Base-by-base conservation (phyloP, 2,113 vertebrate genomes). In the Gambusia affinis region DNA sequence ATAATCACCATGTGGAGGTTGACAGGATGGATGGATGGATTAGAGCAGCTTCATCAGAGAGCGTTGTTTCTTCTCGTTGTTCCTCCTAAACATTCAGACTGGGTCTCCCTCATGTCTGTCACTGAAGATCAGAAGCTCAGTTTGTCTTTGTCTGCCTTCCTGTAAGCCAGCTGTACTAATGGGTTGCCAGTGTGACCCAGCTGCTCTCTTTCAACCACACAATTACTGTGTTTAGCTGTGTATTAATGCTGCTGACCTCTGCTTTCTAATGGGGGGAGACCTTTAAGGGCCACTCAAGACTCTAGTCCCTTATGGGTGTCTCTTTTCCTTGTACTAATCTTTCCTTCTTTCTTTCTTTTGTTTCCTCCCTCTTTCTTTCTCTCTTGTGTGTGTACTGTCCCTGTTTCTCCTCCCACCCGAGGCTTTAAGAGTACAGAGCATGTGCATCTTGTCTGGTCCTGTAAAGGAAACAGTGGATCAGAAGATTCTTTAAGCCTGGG, bases 161-260 rank as follows among this genome's bases (percentile, higher is more conserved):
- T 91, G 87, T 84, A 82, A 88, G 79, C 57, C 63, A 35, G 60
- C n/a, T 4, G 3, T 82, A 85, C 90, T 93, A 92, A 89, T 80
- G 85, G 85, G 67, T 77, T 82, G 81, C 70, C 81, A 64, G 78
- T 76, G 86, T 86, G 86, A 89, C 87, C 82, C 70, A 35, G 64
- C 67, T 12, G 10, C 31, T 30, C 74, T 82, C 83, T 85, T 73
- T 92, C 76, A 85, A 81, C 88, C 78, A 44, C 84, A 86, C 75
- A 24, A 90, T 92, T 85, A 91, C 83, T 74, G 83, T 83, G 89
- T 91, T 89, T 83, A 86, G 83, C 84, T 14, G 68, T 63, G 33
- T 75, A 90, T 79, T 90, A 83, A 90, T 88, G 88, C 88, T 73
- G 72, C 90, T 83, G 92, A 91, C 93, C 93, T 91, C 88, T 76